Conservation (phyloP, 2,888 invertebrate genomes). For the Andricus quercusramuli region DNA sequence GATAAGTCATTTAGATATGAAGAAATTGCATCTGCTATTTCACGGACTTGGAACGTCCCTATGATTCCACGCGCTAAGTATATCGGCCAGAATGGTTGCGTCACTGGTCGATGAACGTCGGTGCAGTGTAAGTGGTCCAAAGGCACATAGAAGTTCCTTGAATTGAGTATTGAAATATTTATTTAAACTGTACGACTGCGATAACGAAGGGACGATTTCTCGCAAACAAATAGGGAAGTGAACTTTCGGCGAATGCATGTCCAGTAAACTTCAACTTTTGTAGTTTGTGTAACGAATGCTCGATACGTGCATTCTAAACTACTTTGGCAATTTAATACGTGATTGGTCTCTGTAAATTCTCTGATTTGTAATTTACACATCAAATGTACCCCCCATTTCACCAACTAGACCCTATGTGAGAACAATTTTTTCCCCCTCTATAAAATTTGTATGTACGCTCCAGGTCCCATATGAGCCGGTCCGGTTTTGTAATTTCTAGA, state of each 20-base stretch:
- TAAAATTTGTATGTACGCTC: too few species aligned
- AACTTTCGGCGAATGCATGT: not conserved
- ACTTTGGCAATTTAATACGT: slow-evolving; percentile 22
- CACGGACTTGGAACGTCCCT: slow-evolving; percentile 2
- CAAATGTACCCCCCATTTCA: not conserved
- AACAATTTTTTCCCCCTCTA: too few species aligned
- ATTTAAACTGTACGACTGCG: slow-evolving; percentile 2
- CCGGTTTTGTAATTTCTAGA: too few species aligned
- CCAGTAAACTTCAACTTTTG: slow-evolving; percentile 21
- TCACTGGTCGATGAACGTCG: not conserved
- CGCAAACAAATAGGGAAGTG: slow-evolving; percentile 24
- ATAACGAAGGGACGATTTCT: not conserved
- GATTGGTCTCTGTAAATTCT: not conserved
- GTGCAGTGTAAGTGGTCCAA: not conserved
- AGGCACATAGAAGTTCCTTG: slow-evolving; percentile 6
- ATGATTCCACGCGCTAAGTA: not conserved
- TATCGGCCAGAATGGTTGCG: not conserved
- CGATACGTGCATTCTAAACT: slow-evolving; percentile 20
- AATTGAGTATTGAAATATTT: slow-evolving; percentile 27
- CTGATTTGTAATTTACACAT: not conserved
- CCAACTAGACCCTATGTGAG: too few species aligned
- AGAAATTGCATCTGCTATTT: slow-evolving; percentile 61
- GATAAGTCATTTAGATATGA: slow-evolving; percentile 75
- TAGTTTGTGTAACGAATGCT: slow-evolving; percentile 23
- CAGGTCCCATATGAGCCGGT: too few species aligned